A percentile compares a stretch with the other conserved stretches of the same genome.
These are phyloP conservation scores for Callocephalon fimbriatum DNA, from an alignment of 2,113 vertebrate genomes.

Conservation along the genomic window DNA sequence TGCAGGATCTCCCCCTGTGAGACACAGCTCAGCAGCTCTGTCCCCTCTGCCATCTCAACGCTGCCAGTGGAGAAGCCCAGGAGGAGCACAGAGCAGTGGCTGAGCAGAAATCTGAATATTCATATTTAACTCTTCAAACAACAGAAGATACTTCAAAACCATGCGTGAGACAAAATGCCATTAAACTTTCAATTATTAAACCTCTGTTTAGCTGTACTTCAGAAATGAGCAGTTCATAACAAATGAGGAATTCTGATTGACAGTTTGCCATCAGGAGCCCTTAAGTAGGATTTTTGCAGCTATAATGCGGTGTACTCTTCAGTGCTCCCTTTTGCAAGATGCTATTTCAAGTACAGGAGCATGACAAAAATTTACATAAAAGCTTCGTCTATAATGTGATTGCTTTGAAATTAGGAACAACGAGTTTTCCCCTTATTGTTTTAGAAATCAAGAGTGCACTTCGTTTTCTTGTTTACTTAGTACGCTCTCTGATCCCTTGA, in stretches of 20 bases:
- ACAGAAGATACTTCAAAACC: slow-evolving; percentile 13
- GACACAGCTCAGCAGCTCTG: background rate
- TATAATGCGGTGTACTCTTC: background rate
- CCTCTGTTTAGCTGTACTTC: slow-evolving; percentile 15
- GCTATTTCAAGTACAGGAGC: slow-evolving; percentile 14
- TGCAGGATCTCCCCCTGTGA: background rate
- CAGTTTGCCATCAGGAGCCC: slow-evolving; percentile 40
- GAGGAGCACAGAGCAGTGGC: background rate
- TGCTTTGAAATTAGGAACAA: slow-evolving; percentile 23
- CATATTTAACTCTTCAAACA: slow-evolving; percentile 42
- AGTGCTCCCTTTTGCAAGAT: background rate
- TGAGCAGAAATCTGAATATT: slow-evolving; percentile 34
- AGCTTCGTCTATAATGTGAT: background rate
- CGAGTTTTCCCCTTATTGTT: slow-evolving; percentile 8
- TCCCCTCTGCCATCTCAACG: background rate
- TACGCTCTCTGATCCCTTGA: background rate
- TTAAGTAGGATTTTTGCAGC: slow-evolving; percentile 44
- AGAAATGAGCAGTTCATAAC: slow-evolving; percentile 20
- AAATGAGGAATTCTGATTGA: background rate
- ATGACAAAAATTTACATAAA: slow-evolving; percentile 12
- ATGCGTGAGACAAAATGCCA: slow-evolving; percentile 3
- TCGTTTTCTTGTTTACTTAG: slow-evolving; percentile 30
- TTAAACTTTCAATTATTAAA: slow-evolving; percentile 23
- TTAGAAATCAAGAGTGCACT: slow-evolving; percentile 17
- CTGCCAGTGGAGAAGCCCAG: background rate